Evolutionary conservation across 2,113 vertebrate species (phyloP), one percentile per base, ranked within the genome.

Genomic region (Sinocyclocheilus rhinocerous): DNA sequence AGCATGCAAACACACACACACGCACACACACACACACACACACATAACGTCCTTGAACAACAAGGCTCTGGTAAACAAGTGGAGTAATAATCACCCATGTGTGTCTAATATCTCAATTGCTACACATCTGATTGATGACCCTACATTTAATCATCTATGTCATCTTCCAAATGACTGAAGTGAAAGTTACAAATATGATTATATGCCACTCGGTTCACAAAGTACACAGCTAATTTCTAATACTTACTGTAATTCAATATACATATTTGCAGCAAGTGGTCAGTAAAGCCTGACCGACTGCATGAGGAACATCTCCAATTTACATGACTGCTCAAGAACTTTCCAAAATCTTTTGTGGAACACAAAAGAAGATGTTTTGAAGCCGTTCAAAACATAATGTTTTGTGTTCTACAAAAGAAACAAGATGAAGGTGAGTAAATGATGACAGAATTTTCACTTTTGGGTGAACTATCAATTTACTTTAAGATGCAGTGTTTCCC

Each of bases 151-250:
- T 69, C 45, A 11, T 24, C 13, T 16, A 2, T 45, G 36, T 65
- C 22, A 16, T 69, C 42, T 65, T 42, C 22, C 24, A 39, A 65
- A 81, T 65, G 9, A 57, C 50, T 29, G 10, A 18, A 18, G n/a
- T 50, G 26, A 78, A 24, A 24, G 11, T 79, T 22, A 59, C 52
- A 80, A 80, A 81, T 45, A 20, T 13, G 76, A 61, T 78, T 59
- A 22, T 78, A 18, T 29, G 12, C 52, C 12, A 76, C 3, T 42
- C 20, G 3, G 33, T 39, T 59, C 22, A 42, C 29, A 33, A 80
- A 45, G 7, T 45, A 20, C 79, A 65, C 22, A 61, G 12, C 29
- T n/a, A 16, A 61, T 61, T 22, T 61, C 29, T 77, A 77, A 55
- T 75, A 73, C 4, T 45, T 59, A n/a, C 57, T n/a, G 8, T 61